Evolutionary conservation across 2,888 invertebrate species (phyloP).

Genomic region (Andrena marginata): DNA sequence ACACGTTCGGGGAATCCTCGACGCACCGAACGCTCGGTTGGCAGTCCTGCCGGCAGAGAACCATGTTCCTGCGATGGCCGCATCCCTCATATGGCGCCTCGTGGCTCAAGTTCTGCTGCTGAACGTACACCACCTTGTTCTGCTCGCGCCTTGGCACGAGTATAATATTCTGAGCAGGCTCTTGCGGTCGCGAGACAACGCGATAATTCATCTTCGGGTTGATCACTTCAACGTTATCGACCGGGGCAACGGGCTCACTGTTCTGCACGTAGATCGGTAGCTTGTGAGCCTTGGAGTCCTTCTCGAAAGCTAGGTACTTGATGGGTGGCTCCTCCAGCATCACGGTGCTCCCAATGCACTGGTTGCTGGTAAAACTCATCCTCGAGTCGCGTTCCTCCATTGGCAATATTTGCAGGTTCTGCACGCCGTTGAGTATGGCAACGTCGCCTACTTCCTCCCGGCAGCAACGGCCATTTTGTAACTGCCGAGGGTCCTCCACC

Average conservation of each 20-base stretch:
- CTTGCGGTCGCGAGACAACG: slow-evolving; percentile 11
- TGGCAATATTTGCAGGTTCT: slow-evolving; percentile 40
- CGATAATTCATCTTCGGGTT: slow-evolving; percentile 22
- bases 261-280: slow-evolving; percentile 40
- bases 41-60: slow-evolving; percentile 16
- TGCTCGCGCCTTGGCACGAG: slow-evolving; percentile 29
- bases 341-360: slow-evolving; percentile 1
- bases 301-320: slow-evolving; percentile 45
- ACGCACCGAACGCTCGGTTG: not conserved
- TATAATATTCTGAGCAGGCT: slow-evolving; percentile 30
- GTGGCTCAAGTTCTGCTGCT: slow-evolving; percentile 10
- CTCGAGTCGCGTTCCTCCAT: slow-evolving; percentile 3
- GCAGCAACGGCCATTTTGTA: not conserved
- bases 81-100: not conserved
- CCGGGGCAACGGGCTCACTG: slow-evolving; percentile 11
- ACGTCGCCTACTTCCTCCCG: slow-evolving; percentile 16
- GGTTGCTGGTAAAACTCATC: not conserved
- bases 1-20: slow-evolving; percentile 10
- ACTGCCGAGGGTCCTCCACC: not conserved
- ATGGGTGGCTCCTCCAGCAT: slow-evolving; percentile 31
- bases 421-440: slow-evolving; percentile 34
- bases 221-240: slow-evolving; percentile 8
- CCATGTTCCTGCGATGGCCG: slow-evolving; percentile 10
- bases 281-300: slow-evolving; percentile 8
- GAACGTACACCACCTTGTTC: slow-evolving; percentile 20